These are phyloP conservation scores for Diaperis boleti DNA, from an alignment of 2,888 invertebrate genomes.

Conservation along the genomic window DNA sequence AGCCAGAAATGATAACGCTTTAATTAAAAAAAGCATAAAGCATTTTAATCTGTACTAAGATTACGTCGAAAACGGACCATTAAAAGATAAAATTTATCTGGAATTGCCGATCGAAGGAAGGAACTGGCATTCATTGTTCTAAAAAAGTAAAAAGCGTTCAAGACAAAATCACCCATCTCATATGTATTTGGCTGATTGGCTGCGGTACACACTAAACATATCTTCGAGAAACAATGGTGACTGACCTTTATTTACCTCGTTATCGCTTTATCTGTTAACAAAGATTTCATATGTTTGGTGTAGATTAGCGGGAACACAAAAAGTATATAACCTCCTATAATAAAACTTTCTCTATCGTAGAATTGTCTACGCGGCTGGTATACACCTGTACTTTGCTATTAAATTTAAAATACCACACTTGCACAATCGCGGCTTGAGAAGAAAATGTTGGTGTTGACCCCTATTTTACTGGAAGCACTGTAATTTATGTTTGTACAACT, in stretches of 20 bases:
- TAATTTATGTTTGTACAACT: no score
- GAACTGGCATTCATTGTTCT: background rate
- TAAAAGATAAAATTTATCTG: conserved; percentile 2
- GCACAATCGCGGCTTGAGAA: no score
- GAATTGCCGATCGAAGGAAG: background rate
- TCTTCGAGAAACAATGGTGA: background rate
- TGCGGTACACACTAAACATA: no score
- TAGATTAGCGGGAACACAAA: background rate
- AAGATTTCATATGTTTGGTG: background rate
- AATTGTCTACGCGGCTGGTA: background rate
- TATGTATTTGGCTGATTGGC: no score
- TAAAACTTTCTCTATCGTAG: background rate
- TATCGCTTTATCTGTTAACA: background rate
- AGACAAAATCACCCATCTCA: no score
- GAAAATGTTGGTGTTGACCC: no score
- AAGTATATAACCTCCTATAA: background rate
- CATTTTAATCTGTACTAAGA: background rate
- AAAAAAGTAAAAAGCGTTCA: no score
- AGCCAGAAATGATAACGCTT: background rate
- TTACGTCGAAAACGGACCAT: conserved; percentile 7
- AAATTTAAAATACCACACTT: background rate
- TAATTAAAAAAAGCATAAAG: no score
- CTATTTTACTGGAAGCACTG: no score
- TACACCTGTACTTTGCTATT: background rate
- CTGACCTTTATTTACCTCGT: background rate